Conservation (phyloP, 2,797 vertebrate species). For the Ptychobarbus kaznakovi region DNA sequence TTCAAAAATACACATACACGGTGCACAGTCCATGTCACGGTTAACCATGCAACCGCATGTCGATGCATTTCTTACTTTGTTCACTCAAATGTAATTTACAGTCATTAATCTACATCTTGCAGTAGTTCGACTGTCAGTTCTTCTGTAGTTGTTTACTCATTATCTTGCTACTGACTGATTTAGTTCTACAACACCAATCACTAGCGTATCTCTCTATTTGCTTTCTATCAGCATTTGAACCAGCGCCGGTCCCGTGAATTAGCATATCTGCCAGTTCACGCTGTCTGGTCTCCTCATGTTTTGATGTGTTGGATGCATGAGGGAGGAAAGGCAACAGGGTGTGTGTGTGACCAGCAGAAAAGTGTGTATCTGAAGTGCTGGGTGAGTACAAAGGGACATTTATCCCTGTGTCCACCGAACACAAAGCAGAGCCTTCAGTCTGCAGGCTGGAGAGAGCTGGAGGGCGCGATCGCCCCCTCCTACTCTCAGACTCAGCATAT, state of each 20-base stretch:
- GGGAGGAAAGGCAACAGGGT: constrained; percentile 17
- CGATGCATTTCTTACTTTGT: neutral
- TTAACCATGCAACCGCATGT: neutral
- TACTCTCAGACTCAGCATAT: constrained; percentile 18
- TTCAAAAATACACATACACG: constrained; percentile 41
- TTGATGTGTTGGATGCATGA: constrained; percentile 22
- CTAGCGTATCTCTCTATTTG: neutral
- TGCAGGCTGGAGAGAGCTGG: constrained; percentile 56
- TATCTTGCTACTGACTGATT: neutral
- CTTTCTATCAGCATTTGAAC: neutral
- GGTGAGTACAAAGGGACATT: constrained; percentile 42
- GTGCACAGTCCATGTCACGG: constrained; percentile 23
- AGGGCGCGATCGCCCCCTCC: constrained; percentile 35
- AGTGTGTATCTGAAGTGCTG: constrained; percentile 8
- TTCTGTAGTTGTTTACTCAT: neutral
- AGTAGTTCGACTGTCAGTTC: neutral
- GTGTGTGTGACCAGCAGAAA: constrained; percentile 28
- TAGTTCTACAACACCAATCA: neutral
- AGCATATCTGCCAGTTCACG: constrained; percentile 14
- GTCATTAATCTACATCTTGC: neutral
- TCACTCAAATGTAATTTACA: neutral
- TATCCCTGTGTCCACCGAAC: constrained; percentile 52
- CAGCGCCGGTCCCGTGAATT: neutral
- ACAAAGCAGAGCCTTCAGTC: constrained; percentile 61
- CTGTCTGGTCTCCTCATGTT: constrained; percentile 38